phyloP scores from a whole-genome alignment of 2,888 invertebrate species.

The Hemithea aestivaria region DNA sequence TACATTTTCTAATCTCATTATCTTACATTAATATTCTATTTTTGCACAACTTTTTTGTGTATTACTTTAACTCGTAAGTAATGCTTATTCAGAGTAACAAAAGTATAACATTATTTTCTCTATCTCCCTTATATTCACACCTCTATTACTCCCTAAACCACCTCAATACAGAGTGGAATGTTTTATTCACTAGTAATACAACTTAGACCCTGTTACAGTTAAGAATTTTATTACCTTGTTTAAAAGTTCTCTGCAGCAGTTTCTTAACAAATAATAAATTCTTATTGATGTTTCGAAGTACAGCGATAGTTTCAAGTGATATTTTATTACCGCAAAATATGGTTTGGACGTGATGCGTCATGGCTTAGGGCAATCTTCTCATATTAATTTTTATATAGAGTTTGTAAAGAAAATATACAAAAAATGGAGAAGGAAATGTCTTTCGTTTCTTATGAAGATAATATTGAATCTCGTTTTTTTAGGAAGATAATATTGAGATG shows the following conservation, averaged over 20 bases:
- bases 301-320: conserved; percentile 15
- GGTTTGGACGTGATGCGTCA: conserved; percentile 5
- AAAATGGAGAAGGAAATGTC: too few species aligned
- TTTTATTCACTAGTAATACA: conserved; percentile 24
- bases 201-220: conserved; percentile 26
- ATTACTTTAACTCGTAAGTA: conserved; percentile 1
- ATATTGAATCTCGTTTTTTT: too few species aligned
- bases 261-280: conserved; percentile 27
- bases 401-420: too few species aligned
- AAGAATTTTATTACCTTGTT: conserved; percentile 30
- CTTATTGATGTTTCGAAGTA: conserved; percentile 18
- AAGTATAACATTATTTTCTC: too few species aligned
- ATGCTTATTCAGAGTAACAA: too few species aligned
- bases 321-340: conserved; percentile 9
- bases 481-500: too few species aligned
- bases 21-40: too few species aligned
- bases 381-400: not conserved
- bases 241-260: conserved; percentile 23
- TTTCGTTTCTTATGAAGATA: too few species aligned
- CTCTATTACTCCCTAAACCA: too few species aligned
- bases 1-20: too few species aligned
- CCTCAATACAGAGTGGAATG: conserved; percentile 18
- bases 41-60: too few species aligned
- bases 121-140: too few species aligned
- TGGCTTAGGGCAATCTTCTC: conserved; percentile 2